Percentiles rank a stretch among this genome's conserved stretches.
Conservation (phyloP, 2,888 invertebrate genomes). For the Catocala sponsa region DNA sequence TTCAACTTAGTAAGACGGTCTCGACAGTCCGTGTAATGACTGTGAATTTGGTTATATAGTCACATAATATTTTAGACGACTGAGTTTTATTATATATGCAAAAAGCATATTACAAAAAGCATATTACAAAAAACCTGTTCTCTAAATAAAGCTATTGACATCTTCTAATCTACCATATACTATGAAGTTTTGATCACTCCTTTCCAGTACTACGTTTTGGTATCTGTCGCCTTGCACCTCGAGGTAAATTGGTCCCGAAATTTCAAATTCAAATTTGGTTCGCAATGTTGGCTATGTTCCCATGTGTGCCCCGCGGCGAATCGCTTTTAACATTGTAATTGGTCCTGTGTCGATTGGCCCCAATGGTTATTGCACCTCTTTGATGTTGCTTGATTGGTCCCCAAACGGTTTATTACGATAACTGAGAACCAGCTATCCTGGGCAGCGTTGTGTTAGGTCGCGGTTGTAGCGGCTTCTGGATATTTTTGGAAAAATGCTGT, state of each 20-base stretch:
- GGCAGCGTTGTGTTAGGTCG: slow-evolving; percentile 60
- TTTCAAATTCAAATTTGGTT: slow-evolving; percentile 85
- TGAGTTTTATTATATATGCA: too few relatives aligned
- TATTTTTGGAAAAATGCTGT: slow-evolving; percentile 24
- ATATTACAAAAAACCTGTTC: too few relatives aligned
- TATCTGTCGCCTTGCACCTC: slow-evolving; percentile 84
- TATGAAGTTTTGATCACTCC: slow-evolving; percentile 70
- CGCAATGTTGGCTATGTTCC: slow-evolving; percentile 70
- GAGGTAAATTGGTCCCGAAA: slow-evolving; percentile 85
- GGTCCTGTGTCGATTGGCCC: slow-evolving; percentile 75
- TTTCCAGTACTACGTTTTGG: slow-evolving; percentile 69
- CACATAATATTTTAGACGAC: too few relatives aligned
- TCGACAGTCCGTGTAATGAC: too few relatives aligned
- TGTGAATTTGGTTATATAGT: too few relatives aligned
- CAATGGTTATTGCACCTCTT: slow-evolving; percentile 69
- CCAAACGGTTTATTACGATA: slow-evolving; percentile 58
- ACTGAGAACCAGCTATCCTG: slow-evolving; percentile 46
- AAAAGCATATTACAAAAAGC: too few relatives aligned
- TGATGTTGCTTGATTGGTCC: slow-evolving; percentile 80
- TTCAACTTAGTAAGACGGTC: too few relatives aligned
- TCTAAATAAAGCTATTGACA: background rate
- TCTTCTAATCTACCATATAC: slow-evolving; percentile 51
- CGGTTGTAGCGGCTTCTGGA: slow-evolving; percentile 37
- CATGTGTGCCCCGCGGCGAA: slow-evolving; percentile 76
- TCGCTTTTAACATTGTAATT: slow-evolving; percentile 82